phyloP scores from a whole-genome alignment of 2,888 invertebrate genomes.

The Hoplodrina ambigua region DNA sequence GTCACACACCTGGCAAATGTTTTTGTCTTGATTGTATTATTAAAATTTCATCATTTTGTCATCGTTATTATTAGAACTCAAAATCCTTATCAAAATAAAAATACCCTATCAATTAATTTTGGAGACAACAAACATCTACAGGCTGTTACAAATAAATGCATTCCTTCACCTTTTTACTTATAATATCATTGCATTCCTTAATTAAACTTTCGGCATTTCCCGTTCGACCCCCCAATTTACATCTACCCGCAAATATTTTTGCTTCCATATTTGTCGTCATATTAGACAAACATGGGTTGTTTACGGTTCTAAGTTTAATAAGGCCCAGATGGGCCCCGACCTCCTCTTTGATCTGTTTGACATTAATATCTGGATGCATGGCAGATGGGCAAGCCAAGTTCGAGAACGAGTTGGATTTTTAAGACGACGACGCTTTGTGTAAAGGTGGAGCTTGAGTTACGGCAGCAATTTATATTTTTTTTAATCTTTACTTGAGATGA shows the following conservation, averaged over 20 bases:
- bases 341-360: constrained; percentile 36
- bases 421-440: neutral
- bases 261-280: constrained; percentile 28
- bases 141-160: constrained; percentile 22
- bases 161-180: no score
- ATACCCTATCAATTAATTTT: neutral
- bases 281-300: constrained; percentile 56
- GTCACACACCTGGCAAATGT: no score
- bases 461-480: no score
- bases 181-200: constrained; percentile 3
- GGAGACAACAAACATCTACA: neutral
- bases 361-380: constrained; percentile 30
- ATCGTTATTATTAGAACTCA: no score
- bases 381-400: neutral
- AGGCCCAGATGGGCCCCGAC: constrained; percentile 43
- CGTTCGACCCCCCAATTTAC: constrained; percentile 22
- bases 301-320: constrained; percentile 58
- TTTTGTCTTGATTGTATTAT: no score
- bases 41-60: no score
- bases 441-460: no score
- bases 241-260: constrained; percentile 53
- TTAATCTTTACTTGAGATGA: no score
- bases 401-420: neutral
- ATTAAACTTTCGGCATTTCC: neutral
- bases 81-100: neutral